These are phyloP conservation scores for Sminthurinus aureus DNA, from an alignment of 2,888 invertebrate genomes.

Conservation along the genomic window DNA sequence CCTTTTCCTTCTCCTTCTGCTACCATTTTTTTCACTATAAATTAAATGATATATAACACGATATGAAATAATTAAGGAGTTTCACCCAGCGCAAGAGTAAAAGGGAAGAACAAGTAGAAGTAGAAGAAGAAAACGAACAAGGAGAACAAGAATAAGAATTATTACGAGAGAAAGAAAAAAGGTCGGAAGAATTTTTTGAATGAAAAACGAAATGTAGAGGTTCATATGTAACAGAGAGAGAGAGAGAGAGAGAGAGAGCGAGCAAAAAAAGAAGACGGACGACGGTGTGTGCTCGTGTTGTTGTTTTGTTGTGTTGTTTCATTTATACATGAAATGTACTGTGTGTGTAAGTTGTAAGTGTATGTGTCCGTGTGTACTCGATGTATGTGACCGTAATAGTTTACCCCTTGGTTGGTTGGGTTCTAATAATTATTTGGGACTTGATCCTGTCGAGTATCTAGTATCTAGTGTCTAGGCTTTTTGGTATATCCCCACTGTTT, in stretches of 20 bases:
- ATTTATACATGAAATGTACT: background rate
- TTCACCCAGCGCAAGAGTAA: background rate
- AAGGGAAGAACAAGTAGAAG: background rate
- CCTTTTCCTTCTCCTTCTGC: background rate
- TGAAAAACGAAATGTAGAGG: too few relatives aligned
- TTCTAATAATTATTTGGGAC: constrained; percentile 5
- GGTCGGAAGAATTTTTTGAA: background rate
- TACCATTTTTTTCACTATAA: constrained; percentile 5
- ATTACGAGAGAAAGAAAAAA: background rate
- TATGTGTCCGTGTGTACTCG: background rate
- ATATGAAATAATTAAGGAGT: constrained; percentile 34
- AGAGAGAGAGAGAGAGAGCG: background rate
- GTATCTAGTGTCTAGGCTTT: background rate
- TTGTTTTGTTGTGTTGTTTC: background rate
- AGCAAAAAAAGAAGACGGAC: background rate
- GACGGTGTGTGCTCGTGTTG: background rate
- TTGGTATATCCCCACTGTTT: background rate
- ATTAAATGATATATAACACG: constrained; percentile 26
- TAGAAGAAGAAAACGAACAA: background rate
- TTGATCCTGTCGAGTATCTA: too few relatives aligned
- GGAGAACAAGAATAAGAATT: background rate
- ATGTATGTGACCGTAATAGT: background rate
- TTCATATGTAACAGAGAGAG: too few relatives aligned
- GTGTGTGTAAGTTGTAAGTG: background rate
- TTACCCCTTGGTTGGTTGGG: background rate